Evolutionary conservation across 2,888 invertebrate species (phyloP).

Genomic region (Sphaerophoria rueppellii): DNA sequence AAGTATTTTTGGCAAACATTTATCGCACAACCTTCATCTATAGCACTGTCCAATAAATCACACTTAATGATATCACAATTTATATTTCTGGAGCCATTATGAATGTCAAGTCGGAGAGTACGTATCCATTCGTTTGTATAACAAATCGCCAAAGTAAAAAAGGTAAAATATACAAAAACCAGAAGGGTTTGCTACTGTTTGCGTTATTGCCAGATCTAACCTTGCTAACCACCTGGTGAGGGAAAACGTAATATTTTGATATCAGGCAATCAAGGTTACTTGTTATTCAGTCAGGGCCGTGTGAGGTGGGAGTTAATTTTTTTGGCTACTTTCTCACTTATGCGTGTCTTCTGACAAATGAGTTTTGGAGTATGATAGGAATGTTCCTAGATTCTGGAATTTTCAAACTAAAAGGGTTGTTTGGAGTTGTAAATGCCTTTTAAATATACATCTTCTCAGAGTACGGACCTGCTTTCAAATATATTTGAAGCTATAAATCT

Average conservation of each 20-base stretch:
- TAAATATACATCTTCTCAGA: no score
- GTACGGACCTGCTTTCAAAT: no score
- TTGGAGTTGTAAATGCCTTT: no score
- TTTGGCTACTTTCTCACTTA: no score
- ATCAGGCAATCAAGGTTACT: constrained; percentile 50
- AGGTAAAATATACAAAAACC: constrained; percentile 37
- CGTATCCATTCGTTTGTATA: constrained; percentile 59
- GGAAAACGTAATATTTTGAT: constrained; percentile 52
- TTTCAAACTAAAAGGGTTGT: no score
- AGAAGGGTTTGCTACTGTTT: constrained; percentile 46
- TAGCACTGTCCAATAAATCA: constrained; percentile 59
- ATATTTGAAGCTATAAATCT: no score
- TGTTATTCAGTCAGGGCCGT: no score
- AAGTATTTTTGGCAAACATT: constrained; percentile 64
- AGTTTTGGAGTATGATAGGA: no score
- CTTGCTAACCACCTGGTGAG: background rate
- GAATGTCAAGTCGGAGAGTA: constrained; percentile 55
- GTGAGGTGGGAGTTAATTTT: no score
- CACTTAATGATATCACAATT: constrained; percentile 70
- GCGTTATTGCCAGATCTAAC: background rate
- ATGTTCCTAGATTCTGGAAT: no score
- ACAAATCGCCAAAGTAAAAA: constrained; percentile 50
- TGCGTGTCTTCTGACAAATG: no score
- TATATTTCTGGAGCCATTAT: constrained; percentile 61
- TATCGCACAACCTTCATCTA: constrained; percentile 62